phyloP scores from a whole-genome alignment of 2,888 invertebrate species.

The Vandiemenella viatica region DNA sequence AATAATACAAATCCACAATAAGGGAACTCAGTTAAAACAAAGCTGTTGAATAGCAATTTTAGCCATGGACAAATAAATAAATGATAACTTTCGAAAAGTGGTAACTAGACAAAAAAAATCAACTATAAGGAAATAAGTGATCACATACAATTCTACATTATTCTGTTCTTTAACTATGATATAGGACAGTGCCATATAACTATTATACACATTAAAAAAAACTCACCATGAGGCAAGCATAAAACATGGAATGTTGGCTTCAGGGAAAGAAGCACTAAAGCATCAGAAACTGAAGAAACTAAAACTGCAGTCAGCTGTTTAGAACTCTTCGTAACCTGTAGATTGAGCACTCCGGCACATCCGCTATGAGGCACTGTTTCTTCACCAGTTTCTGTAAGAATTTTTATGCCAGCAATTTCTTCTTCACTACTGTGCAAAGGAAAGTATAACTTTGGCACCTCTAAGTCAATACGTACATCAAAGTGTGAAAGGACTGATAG shows the following conservation, averaged over 20 bases:
- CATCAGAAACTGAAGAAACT: constrained; percentile 41
- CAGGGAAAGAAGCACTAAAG: constrained; percentile 34
- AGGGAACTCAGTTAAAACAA: no score
- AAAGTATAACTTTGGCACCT: constrained; percentile 43
- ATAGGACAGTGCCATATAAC: no score
- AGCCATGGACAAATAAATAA: no score
- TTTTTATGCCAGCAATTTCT: constrained; percentile 49
- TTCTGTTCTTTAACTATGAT: no score
- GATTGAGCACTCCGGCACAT: constrained; percentile 34
- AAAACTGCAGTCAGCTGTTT: constrained; percentile 35
- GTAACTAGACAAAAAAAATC: no score
- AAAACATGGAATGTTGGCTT: constrained; percentile 41
- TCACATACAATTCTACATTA: no score
- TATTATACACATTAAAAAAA: no score
- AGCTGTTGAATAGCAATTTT: no score
- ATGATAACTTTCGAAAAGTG: no score
- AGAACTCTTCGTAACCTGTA: constrained; percentile 31
- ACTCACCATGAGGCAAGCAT: constrained; percentile 48
- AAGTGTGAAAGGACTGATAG: constrained; percentile 33
- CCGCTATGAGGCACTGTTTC: constrained; percentile 25
- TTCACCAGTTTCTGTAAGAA: constrained; percentile 24
- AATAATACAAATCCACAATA: no score
- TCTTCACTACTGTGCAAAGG: constrained; percentile 46
- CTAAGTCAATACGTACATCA: constrained; percentile 38
- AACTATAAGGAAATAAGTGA: no score